These are phyloP conservation scores for Temnothorax rugatulus DNA, from an alignment of 2,888 invertebrate species.

Conservation along the genomic window DNA sequence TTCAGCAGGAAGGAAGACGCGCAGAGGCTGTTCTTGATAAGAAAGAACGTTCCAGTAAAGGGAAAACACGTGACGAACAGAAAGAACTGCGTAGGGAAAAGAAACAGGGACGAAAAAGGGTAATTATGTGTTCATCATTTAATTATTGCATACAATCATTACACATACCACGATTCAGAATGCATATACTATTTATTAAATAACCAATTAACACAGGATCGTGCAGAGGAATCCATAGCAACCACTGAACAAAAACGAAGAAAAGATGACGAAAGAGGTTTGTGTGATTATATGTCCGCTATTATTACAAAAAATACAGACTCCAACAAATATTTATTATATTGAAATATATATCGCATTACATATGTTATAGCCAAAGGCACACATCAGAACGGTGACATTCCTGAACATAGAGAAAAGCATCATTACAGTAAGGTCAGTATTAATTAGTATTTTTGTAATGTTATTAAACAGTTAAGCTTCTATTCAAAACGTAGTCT, in stretches of 20 bases:
- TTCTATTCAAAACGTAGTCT: neutral
- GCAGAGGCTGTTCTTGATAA: conserved; percentile 81
- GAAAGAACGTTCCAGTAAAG: conserved; percentile 84
- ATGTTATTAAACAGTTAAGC: neutral
- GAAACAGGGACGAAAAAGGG: conserved; percentile 93
- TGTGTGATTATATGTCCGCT: conserved; percentile 26
- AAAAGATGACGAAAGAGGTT: conserved; percentile 92
- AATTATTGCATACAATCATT: conserved; percentile 22
- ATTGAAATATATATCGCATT: conserved; percentile 11
- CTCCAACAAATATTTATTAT: neutral
- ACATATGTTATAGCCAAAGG: conserved; percentile 87
- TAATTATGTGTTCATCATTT: conserved; percentile 84
- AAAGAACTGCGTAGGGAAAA: conserved; percentile 93
- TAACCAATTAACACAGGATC: conserved; percentile 87
- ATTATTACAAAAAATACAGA: neutral
- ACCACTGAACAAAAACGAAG: conserved; percentile 91
- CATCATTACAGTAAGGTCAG: conserved; percentile 92
- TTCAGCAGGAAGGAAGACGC: conserved; percentile 81
- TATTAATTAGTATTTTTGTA: conserved; percentile 57
- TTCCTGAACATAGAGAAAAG: conserved; percentile 90
- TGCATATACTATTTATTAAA: neutral
- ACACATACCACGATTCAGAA: neutral
- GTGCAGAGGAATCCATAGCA: conserved; percentile 90
- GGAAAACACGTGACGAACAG: conserved; percentile 90
- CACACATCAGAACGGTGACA: conserved; percentile 92